phyloP scores from a whole-genome alignment of 1,140 invertebrate genomes.

The Papilio xuthus region DNA sequence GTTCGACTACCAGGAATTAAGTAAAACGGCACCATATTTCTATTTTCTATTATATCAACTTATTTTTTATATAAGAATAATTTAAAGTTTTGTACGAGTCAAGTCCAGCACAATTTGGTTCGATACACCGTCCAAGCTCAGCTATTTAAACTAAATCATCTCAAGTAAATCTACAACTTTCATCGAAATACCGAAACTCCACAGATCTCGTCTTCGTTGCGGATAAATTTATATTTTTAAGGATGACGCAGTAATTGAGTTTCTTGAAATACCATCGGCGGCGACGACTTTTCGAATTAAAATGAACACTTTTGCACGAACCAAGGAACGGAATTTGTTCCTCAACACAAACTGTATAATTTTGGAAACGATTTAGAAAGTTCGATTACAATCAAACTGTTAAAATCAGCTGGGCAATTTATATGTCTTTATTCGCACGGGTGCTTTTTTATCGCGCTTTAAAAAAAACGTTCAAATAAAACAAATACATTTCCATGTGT shows the following conservation, averaged over 20 bases:
- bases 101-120: neutral
- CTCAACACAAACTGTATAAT: slow-evolving; percentile 5
- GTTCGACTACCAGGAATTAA: no score
- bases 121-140: neutral
- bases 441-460: no score
- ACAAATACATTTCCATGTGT: no score
- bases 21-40: no score
- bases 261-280: slow-evolving; percentile 48
- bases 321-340: slow-evolving; percentile 40
- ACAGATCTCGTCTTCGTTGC: slow-evolving; percentile 43
- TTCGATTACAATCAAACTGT: neutral
- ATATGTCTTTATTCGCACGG: no score
- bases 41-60: neutral
- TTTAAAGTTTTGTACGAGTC: neutral
- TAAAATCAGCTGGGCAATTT: no score
- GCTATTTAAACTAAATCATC: neutral
- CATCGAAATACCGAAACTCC: slow-evolving; percentile 39
- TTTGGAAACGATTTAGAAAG: slow-evolving; percentile 31
- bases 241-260: slow-evolving; percentile 61
- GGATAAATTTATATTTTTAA: slow-evolving; percentile 54
- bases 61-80: no score
- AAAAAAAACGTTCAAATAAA: no score
- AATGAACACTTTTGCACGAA: slow-evolving; percentile 59
- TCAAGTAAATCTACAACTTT: slow-evolving; percentile 37
- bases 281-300: slow-evolving; percentile 47